Base-by-base conservation (phyloP, 2,888 invertebrate genomes). In the Eristalis pertinax region DNA sequence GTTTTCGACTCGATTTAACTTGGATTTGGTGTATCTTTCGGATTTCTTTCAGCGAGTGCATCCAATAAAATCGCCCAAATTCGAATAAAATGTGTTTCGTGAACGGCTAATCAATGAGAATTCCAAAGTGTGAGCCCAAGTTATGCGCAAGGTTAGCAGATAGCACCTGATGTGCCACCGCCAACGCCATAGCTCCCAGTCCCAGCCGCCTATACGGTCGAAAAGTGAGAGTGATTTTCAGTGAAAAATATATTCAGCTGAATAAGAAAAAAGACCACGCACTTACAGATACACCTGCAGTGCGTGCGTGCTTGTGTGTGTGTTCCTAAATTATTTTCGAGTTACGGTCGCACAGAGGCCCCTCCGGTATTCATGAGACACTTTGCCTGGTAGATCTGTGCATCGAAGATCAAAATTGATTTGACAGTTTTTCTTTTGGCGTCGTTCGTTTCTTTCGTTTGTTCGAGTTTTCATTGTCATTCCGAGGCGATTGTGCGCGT, bases 171-270 rank as follows among this genome's bases (percentile, higher is more conserved):
- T 19, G 50, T 50, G 50, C 50, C 50, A 8, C 50, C 77, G 32
- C 68, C 70, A 75, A 38, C 69, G 69, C 69, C 8, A n/a, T 19
- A 29, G 29, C 29, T 5, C n/a, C 32, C 72, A 43, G 56, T 64
- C 22, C 29, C 67, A 43, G 58, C 64, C 86, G 82, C 62, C 60
- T 63, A 68, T 50, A 50, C 75, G 78, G 78, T 82, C 78, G 82
- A 82, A 86, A 86, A 86, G 86, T 86, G 86, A 86, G 86, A 86
- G 86, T 86, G 86, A 82, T 73, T 65, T 77, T 78, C 60, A 77
- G 68, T 85, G 63, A 76, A 68, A 15, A 80, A 58, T 4, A 8
- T 32, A 32, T 32, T 32, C 32, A 32, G 32, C 58, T 65, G 22
- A 68, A 63, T 56, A 73, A 70, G 62, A 70, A 75, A 38, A 64